phyloP scores from a whole-genome alignment of 2,113 vertebrate species.

The Notarius quadriscutis region DNA sequence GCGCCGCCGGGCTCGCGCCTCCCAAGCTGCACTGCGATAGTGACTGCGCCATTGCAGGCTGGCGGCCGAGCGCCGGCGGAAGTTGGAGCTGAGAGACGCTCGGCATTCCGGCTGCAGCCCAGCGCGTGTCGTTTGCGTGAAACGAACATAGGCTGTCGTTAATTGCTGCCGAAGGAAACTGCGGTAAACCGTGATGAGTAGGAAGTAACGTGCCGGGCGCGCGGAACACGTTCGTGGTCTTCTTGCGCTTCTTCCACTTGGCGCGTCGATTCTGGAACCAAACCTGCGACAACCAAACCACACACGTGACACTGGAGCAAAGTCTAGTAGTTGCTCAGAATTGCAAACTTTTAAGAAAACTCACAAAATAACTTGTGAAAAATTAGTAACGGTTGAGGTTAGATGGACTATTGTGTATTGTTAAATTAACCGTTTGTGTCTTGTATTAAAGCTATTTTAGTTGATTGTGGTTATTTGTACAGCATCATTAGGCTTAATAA shows the following conservation, averaged over 20 bases:
- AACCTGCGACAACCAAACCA: constrained; percentile 71
- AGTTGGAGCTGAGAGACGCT: constrained; percentile 91
- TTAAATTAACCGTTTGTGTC: neutral
- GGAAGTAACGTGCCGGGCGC: constrained; percentile 90
- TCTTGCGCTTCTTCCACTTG: constrained; percentile 99
- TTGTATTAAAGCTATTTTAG: neutral
- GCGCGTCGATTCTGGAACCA: constrained; percentile 97
- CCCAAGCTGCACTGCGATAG: constrained; percentile 93
- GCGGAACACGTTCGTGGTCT: constrained; percentile 96
- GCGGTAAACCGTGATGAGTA: constrained; percentile 84
- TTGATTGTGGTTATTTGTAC: neutral
- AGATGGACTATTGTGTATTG: neutral
- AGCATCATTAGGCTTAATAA: neutral
- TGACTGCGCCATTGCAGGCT: constrained; percentile 92
- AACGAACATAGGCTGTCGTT: constrained; percentile 96
- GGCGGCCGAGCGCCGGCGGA: constrained; percentile 85
- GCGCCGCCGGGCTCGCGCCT: constrained; percentile 81
- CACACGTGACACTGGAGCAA: neutral
- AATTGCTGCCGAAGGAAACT: constrained; percentile 91
- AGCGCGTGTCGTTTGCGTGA: constrained; percentile 95
- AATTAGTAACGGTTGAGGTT: neutral
- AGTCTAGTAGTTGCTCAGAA: neutral
- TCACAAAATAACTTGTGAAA: neutral
- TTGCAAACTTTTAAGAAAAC: neutral
- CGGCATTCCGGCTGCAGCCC: constrained; percentile 91